Conservation (phyloP, 2,113 vertebrate species). For the Tachysurus vachellii region DNA sequence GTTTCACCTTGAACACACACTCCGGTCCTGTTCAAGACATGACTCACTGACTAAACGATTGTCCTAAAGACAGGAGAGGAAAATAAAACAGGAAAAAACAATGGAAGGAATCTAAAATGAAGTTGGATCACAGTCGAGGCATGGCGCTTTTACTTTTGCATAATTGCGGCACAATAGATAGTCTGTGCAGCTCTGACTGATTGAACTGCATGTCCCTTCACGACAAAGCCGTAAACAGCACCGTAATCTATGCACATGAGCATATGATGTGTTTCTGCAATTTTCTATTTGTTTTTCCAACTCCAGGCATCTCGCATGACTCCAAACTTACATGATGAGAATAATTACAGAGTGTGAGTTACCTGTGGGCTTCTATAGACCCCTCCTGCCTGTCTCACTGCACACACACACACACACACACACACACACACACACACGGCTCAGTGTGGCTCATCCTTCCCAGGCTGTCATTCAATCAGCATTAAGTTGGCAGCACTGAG, state of each 20-base stretch:
- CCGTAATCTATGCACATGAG: conserved; percentile 41
- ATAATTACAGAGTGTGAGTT: conserved; percentile 57
- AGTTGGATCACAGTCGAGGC: conserved; percentile 19
- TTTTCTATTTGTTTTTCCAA: conserved; percentile 23
- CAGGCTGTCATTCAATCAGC: conserved; percentile 59
- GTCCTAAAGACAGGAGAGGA: neutral
- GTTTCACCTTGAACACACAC: conserved; percentile 37
- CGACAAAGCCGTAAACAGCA: conserved; percentile 46
- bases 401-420: conserved; percentile 35
- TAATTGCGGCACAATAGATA: conserved; percentile 52
- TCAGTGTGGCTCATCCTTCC: conserved; percentile 41
- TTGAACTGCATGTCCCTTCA: conserved; percentile 52
- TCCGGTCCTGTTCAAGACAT: conserved; percentile 29
- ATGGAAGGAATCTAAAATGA: conserved; percentile 32
- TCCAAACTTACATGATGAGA: conserved; percentile 56
- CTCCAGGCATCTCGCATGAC: conserved; percentile 34
- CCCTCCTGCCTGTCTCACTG: neutral
- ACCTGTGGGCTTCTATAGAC: conserved; percentile 51
- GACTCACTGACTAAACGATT: conserved; percentile 6
- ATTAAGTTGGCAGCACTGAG: conserved; percentile 41
- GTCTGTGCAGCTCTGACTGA: conserved; percentile 44
- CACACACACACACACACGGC: conserved; percentile 18
- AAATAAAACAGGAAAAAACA: conserved; percentile 12
- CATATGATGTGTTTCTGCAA: conserved; percentile 35
- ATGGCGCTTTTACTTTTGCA: conserved; percentile 42